Base-by-base conservation (phyloP, 2,797 vertebrate species). In the Podarcis lilfordi region DNA sequence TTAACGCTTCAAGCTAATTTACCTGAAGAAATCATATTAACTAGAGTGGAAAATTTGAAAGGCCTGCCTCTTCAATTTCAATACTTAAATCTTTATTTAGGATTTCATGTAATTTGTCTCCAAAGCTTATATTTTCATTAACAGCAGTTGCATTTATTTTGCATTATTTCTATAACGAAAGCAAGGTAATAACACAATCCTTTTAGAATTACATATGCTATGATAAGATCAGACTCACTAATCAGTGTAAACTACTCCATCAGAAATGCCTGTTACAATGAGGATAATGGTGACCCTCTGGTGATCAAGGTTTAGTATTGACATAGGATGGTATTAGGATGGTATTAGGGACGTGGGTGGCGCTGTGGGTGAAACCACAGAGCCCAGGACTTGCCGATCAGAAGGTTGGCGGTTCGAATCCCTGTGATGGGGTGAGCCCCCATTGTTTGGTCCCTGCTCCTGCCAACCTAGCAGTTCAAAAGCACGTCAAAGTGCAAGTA, bases 1-100 rank as follows among this genome's bases (percentile, higher is more conserved):
- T 92, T 92, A 95, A 88, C 89, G 84, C 84, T 88, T 89, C 86
- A 84, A 86, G 84, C 86, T 93, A 87, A 86, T 82, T 89, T 88
- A 89, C 90, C 75, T 90, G 86, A 64, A 91, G 86, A 93, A 81
- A 84, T 82, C 64, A 68, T 75, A 88, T 89, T 91, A 90, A 91
- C 59, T 85, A 89, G 90, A 87, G 61, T 55, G 55, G 85, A 91
- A 95, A 92, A 89, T 87, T 66, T 21, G 50, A 92, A 87, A 80
- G 29, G 55, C 59, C 59, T 89, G 76, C 85, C 85, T 93, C 84
- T 89, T 92, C 75, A 88, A 88, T 87, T 85, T 3, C 74, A 95
- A 85, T 92, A 8, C 72, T 86, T 59, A 89, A 89, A 29, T 3
- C 71, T 89, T 5, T 35, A 87, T 87, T 93, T 88, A 11, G 86